These are phyloP conservation scores for Labeo rohita DNA, from an alignment of 2,113 vertebrate species.

Conservation along the genomic window DNA sequence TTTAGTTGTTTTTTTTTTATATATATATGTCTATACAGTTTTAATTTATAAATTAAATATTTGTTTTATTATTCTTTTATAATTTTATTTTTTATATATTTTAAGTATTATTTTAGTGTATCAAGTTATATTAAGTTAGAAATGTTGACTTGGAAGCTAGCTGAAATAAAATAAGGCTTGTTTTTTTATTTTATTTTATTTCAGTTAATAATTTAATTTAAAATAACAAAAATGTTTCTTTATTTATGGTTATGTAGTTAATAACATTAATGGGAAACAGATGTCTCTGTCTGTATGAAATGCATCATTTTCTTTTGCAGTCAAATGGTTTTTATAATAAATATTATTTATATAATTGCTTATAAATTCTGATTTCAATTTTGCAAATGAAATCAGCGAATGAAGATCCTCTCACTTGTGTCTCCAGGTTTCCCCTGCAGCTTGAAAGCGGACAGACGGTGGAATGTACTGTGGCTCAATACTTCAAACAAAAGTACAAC, in stretches of 20 bases:
- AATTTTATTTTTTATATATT: too few species aligned
- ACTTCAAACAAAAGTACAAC: conserved; percentile 99
- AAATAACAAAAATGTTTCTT: not conserved
- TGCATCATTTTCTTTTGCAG: not conserved
- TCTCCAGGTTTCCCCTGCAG: conserved; percentile 92
- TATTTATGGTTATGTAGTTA: not conserved
- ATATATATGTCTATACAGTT: too few species aligned
- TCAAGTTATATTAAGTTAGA: too few species aligned
- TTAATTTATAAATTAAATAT: too few species aligned
- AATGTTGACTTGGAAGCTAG: too few species aligned
- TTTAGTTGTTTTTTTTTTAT: too few species aligned
- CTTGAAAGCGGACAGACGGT: conserved; percentile 98
- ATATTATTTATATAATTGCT: not conserved
- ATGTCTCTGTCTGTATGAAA: not conserved
- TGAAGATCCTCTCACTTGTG: not conserved
- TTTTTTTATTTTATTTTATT: not conserved
- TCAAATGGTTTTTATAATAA: not conserved
- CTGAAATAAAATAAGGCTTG: too few species aligned
- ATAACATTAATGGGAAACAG: too few species aligned
- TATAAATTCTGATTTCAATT: not conserved
- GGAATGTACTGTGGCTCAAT: conserved; percentile 98
- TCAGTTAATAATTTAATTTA: too few species aligned
- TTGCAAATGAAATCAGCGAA: not conserved
- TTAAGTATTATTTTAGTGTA: too few species aligned
- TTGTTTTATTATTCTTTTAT: too few species aligned